Evolutionary conservation across 2,113 vertebrate species (phyloP), one percentile per base, ranked within the genome.

Genomic region (Eulemur macaco): DNA sequence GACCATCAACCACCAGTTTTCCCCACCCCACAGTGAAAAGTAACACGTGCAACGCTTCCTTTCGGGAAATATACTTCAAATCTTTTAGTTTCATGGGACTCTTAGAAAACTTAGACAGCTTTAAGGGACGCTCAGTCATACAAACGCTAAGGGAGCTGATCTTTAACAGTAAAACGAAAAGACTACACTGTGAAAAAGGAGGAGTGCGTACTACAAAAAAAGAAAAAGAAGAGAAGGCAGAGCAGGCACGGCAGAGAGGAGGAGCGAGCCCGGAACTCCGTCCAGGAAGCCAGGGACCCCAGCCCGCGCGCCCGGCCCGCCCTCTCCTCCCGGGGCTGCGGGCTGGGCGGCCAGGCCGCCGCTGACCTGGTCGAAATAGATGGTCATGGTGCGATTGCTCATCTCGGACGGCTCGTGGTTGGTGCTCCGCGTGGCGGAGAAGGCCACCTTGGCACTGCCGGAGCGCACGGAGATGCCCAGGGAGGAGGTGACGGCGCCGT

Each of bases 291-390:
- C 74, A 3, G 66, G 76, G 50, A 21, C 50, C 58, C 76, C 6
- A 6, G 31, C 50, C 39, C 5, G 13, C 0, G 45, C 31, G 37
- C 92, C n/a, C 29, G 0, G 27, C 84, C 56, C 34, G 39, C 52
- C 56, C 31, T 56, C 7, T 6, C 31, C 27, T 3, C 29, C 45
- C 34, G 3, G 0, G 52, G 47, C 27, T 6, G 23, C 10, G 39
- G 83, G 54, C 39, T 39, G 12, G 25, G 37, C 14, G 14, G 68
- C 80, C 76, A 0, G 20, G 64, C 58, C 31, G 29, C 8, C 8
- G 97, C 98, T 99, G 98, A 99, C 99, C 99, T 99, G 99, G 98
- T 99, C 99, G 98, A 99, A 99, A 98, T 99, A 99, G 99, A 99
- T 99, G 98, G 99, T 99, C 99, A 99, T 99, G 97, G 99, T 99